phyloP scores from a whole-genome alignment of 1,140 invertebrate genomes.

The Drosophila aff. region DNA sequence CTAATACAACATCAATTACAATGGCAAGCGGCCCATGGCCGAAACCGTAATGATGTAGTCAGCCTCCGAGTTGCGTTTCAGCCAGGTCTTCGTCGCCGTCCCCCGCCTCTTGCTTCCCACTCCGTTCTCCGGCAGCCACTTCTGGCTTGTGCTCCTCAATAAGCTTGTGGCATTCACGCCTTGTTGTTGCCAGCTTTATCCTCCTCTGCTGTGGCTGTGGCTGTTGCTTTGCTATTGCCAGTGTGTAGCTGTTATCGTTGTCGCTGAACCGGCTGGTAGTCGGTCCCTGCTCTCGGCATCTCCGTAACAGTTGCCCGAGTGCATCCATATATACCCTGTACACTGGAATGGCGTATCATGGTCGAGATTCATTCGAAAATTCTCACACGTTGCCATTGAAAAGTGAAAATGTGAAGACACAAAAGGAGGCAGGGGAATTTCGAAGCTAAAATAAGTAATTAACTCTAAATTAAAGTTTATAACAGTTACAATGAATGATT shows the following conservation, averaged over 20 bases:
- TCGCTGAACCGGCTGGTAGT: constrained; percentile 49
- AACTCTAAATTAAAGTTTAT: not conserved
- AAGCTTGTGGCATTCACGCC: constrained; percentile 79
- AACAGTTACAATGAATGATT: not conserved
- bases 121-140: constrained; percentile 1
- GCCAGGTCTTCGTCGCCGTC: not conserved
- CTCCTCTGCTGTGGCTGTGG: not conserved
- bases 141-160: constrained; percentile 42
- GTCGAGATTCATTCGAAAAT: not conserved
- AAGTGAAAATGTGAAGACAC: not conserved
- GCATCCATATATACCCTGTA: constrained; percentile 11
- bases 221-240: constrained; percentile 1
- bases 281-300: constrained; percentile 45
- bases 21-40: constrained; percentile 78
- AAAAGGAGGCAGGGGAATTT: not conserved
- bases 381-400: constrained; percentile 1
- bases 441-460: not conserved
- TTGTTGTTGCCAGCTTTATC: constrained; percentile 62
- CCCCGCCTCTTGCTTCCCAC: not conserved
- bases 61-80: constrained; percentile 66
- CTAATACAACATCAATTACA: constrained; percentile 84
- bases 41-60: constrained; percentile 74
- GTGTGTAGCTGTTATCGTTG: constrained; percentile 73
- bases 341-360: not conserved
- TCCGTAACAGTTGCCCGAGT: constrained; percentile 24